A percentile compares a stretch with the other conserved stretches of the same genome.
These are phyloP conservation scores for Luehdorfia chinensis DNA, from an alignment of 1,140 invertebrate species.

Conservation along the genomic window DNA sequence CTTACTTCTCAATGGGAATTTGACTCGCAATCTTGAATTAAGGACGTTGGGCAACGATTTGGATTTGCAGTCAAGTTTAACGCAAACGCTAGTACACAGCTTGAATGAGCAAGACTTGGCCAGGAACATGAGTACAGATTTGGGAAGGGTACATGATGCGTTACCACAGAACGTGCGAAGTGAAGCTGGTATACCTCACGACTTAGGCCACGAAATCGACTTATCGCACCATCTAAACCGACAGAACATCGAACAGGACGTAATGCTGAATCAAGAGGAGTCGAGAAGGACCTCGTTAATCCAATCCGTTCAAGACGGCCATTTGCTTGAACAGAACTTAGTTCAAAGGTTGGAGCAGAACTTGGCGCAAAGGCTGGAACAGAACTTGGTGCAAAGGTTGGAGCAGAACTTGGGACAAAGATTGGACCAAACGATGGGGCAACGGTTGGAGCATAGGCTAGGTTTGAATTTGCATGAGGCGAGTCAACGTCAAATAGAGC, in stretches of 20 bases:
- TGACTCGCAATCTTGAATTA: constrained; percentile 46
- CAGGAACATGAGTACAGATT: constrained; percentile 33
- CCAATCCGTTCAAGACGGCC: constrained; percentile 35
- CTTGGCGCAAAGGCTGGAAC: constrained; percentile 36
- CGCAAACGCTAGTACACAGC: constrained; percentile 39
- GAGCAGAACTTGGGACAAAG: constrained; percentile 33
- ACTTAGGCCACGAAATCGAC: constrained; percentile 45
- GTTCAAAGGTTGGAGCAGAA: constrained; percentile 40
- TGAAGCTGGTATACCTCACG: constrained; percentile 34
- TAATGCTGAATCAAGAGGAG: constrained; percentile 35
- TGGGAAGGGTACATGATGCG: constrained; percentile 36
- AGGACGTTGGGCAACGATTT: constrained; percentile 43
- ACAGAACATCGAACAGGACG: constrained; percentile 40
- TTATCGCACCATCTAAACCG: constrained; percentile 43
- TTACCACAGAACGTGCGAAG: constrained; percentile 31
- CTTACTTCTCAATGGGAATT: constrained; percentile 32
- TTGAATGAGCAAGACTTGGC: constrained; percentile 39
- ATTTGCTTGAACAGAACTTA: constrained; percentile 43
- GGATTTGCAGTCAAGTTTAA: constrained; percentile 46
- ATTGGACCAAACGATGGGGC: constrained; percentile 35
- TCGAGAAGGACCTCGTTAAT: constrained; percentile 28
- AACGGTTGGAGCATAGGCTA: constrained; percentile 36
- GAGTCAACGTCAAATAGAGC: constrained; percentile 30
- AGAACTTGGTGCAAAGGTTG: constrained; percentile 38
- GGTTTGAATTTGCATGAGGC: constrained; percentile 29